A percentile compares a stretch with the other conserved stretches of the same genome.
These are phyloP conservation scores for Hirtodrosophila trivittata DNA, from an alignment of 2,888 invertebrate genomes.

Conservation along the genomic window DNA sequence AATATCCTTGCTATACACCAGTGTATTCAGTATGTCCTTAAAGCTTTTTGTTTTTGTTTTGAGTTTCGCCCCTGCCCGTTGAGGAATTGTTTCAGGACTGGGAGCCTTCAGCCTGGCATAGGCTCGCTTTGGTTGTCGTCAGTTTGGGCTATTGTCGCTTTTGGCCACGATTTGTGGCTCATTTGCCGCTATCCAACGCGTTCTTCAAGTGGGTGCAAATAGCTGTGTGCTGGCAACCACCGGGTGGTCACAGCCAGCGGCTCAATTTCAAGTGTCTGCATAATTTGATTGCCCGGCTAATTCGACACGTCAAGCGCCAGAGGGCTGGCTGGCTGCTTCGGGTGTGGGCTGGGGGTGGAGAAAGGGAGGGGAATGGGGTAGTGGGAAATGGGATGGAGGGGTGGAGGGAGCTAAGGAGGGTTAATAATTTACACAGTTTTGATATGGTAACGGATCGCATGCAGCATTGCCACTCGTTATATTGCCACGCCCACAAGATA, in stretches of 20 bases:
- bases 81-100: too few species aligned
- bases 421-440: conserved; percentile 62
- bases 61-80: too few species aligned
- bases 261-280: conserved; percentile 60
- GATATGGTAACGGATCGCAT: conserved; percentile 35
- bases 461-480: conserved; percentile 2
- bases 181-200: conserved; percentile 48
- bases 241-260: neutral
- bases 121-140: too few species aligned
- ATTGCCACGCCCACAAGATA: conserved; percentile 44
- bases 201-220: conserved; percentile 62
- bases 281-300: conserved; percentile 65
- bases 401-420: conserved; percentile 8
- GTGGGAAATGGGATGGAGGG: too few species aligned
- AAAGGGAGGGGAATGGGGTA: too few species aligned
- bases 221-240: conserved; percentile 33
- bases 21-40: neutral
- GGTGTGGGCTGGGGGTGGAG: too few species aligned
- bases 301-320: conserved; percentile 28
- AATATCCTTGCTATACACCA: too few species aligned
- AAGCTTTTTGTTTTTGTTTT: too few species aligned
- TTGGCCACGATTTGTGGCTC: conserved; percentile 52
- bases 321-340: neutral
- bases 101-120: too few species aligned
- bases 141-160: conserved; percentile 43